phyloP scores from a whole-genome alignment of 2,888 invertebrate species.

The Epinotia demarniana region DNA sequence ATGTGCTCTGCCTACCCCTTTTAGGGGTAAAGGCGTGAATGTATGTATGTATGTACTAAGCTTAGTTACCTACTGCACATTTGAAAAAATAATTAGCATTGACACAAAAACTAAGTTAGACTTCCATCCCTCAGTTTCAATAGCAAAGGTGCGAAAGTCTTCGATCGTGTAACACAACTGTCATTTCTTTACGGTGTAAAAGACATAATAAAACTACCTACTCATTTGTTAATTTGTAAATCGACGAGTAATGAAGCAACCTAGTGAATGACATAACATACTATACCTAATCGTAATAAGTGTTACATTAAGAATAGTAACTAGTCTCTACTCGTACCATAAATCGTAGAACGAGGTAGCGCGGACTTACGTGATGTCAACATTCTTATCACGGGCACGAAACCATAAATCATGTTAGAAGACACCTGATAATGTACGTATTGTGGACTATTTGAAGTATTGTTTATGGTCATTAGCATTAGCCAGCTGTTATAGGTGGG shows the following conservation, averaged over 20 bases:
- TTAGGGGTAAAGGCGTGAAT: no score
- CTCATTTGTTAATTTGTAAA: background rate
- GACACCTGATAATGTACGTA: conserved; percentile 19
- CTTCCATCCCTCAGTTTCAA: no score
- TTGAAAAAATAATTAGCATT: no score
- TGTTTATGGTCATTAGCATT: conserved; percentile 7
- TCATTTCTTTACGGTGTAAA: no score
- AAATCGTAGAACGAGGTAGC: conserved; percentile 12
- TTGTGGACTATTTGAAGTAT: background rate
- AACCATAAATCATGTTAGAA: conserved; percentile 29
- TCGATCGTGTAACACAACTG: no score
- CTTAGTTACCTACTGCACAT: no score
- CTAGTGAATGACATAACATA: background rate
- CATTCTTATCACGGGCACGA: conserved; percentile 36
- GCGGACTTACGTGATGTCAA: conserved; percentile 25
- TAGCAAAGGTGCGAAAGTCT: no score
- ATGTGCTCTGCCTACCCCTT: no score
- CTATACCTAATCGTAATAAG: background rate
- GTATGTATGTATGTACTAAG: no score
- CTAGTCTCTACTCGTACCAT: background rate
- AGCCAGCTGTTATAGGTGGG: background rate
- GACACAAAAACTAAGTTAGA: no score
- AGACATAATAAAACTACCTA: background rate
- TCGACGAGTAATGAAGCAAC: background rate
- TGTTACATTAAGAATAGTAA: conserved; percentile 4